These are phyloP conservation scores for Eira barbara DNA, from an alignment of 2,113 vertebrate genomes.

Conservation along the genomic window DNA sequence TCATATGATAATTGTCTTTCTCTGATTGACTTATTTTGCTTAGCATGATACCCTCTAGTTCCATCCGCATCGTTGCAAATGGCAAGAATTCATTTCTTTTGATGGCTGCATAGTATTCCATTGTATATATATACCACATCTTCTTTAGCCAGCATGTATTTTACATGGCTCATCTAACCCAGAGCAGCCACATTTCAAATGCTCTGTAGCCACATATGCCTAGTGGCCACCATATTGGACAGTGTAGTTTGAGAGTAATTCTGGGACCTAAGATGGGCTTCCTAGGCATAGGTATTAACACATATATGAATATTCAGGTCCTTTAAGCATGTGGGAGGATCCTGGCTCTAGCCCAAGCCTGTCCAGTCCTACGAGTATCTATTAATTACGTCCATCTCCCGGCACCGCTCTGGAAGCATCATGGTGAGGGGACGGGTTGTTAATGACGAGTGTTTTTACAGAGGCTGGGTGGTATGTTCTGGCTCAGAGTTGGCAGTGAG, in stretches of 20 bases:
- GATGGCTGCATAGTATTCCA: no score
- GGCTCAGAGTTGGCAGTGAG: not conserved
- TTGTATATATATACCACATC: no score
- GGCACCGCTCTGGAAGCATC: not conserved
- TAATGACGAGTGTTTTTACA: not conserved
- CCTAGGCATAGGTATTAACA: not conserved
- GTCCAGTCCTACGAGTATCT: not conserved
- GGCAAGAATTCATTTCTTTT: no score
- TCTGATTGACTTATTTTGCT: no score
- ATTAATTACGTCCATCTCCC: not conserved
- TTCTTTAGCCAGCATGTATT: not conserved
- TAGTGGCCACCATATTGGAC: not conserved
- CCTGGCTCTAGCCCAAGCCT: not conserved
- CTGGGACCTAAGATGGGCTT: not conserved
- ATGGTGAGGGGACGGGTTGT: not conserved
- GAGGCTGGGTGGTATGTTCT: not conserved
- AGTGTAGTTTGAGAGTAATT: slow-evolving; percentile 7
- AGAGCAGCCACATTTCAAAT: not conserved
- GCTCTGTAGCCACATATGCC: not conserved
- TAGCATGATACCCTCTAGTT: no score
- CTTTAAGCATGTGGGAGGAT: not conserved
- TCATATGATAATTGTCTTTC: no score
- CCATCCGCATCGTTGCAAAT: no score
- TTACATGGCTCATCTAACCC: not conserved
- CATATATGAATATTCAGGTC: not conserved